Base-by-base conservation (phyloP, 1,140 invertebrate genomes). In the Calephelis virginiensis region DNA sequence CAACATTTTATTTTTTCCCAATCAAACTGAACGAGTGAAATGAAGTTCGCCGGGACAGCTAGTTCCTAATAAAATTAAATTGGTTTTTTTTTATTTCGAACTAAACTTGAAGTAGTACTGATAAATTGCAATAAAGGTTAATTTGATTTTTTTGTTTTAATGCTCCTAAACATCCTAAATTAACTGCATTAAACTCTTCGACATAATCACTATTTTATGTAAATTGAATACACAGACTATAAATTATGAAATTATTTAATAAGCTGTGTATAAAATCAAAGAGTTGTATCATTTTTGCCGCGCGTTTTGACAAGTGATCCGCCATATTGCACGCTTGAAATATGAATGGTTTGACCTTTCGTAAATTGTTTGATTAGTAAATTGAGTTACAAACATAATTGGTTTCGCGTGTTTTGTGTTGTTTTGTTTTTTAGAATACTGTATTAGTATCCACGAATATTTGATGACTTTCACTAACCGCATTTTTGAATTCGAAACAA, bases 291-390 rank as follows among this genome's bases (percentile, higher is more conserved):
- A 59, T 59, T 59, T 59, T 59, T 59, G 28, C 53, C 53, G 53
- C 53, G 53, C 28, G 53, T 59, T 59, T 59, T 59, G 53, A 59
- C 53, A 59, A 59, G 53, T 59, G 53, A 59, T 59, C 53, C 28
- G 53, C 53, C 53, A 59, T 56, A 56, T 59, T 59, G 53, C 53
- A 59, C 28, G 53, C 53, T 59, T 59, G 53, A 59, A 59, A 59
- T 37, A 56, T 56, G 53, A 56, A 56, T 56, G 53, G 10, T 37
- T 56, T 56, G 53, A 56, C 53, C 53, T 56, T 56, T 56, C 10
- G 53, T 56, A 56, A 56, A 56, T 56, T 56, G 53, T 56, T 56
- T 56, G 53, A 56, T 56, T 56, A 56, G 53, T 56, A 56, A 56
- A 56, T 56, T 56, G 53, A 56, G 53, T 56, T 56, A 56, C 53